Evolutionary conservation across 1,140 invertebrate genomes (phyloP), one percentile per base, ranked within the genome.

Genomic region (Euschistus heros): DNA sequence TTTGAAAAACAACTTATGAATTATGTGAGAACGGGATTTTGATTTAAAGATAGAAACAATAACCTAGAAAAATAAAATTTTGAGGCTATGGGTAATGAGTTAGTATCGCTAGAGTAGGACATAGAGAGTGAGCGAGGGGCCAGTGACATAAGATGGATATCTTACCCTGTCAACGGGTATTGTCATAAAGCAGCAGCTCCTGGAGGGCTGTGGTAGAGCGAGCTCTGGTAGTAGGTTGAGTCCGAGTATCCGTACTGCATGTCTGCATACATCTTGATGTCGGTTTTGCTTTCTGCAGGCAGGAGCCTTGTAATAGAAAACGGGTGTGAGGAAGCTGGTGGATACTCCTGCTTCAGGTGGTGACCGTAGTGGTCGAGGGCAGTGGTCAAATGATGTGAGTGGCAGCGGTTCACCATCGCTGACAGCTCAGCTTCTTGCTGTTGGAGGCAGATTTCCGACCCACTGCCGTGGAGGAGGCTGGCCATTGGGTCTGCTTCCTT

Each of bases 261-360:
- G 75, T 88, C 83, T 66, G 87, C 85, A 77, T 89, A 89, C 84
- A 89, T 89, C 75, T 78, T 77, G 69, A 80, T 78, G 64, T 84
- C 81, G 20, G 88, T 82, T 74, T 92, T 91, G 63, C 85, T 86
- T 71, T 91, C 89, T 54, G 88, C 86, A 13, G 90, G 89, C 71
- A 92, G 77, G 72, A 96, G 82, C 73, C 92, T 86, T 69, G 91
- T 94, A 71, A 97, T 96, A 74, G 91, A 93, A 78, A 96, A 97
- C 0, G 94, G 93, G 75, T 95, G 90, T 74, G 82, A 86, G 37
- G 73, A 71, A 64, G 88, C 86, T 10, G 87, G 82, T n/a, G 84
- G 84, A 73, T 91, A 87, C 74, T 90, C 87, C 74, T 90, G 88
- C 71, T 90, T 77, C 68, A 85, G 85, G 62, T 83, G 81, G 62